Base-by-base conservation (phyloP, 2,113 vertebrate species). In the Vimba vimba region DNA sequence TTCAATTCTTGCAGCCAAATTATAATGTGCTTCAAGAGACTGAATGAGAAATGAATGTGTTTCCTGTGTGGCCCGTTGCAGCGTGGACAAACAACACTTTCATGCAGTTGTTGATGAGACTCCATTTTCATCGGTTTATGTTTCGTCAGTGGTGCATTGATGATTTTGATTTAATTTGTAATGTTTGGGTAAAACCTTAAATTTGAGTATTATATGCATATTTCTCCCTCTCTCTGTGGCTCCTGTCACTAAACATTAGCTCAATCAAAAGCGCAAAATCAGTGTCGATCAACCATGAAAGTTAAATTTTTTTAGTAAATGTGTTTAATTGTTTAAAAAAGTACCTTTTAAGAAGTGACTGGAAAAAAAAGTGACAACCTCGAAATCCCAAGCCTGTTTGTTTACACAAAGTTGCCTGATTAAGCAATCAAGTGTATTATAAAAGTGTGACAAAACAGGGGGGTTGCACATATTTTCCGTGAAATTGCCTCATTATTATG, bases 401-500 rank as follows among this genome's bases (percentile, higher is more conserved):
- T 86, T 81, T 43, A 76, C 77, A 81, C 47, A 62, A 55, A 84
- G 36, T 74, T 50, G 30, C 25, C 52, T 59, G 86, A 87, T 85
- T 77, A 45, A 33, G 59, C 81, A 82, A 86, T 90, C 82, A 88
- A 83, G 74, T 85, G 66, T 82, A 81, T 83, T 78, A 84, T 86
- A 83, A 71, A 88, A 84, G 81, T 78, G 77, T 71, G 77, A 84
- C 82, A 85, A 89, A 91, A 85, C 85, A 79, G 75, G 83, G 62
- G 88, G 86, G 87, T 90, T 89, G 87, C 66, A 71, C 71, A 89
- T 87, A 89, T 89, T 87, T 85, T 55, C 74, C 50, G 76, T 80
- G 78, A 87, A 89, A 89, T 89, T 89, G 87, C 87, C 86, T 90
- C 88, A 89, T 90, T 91, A 89, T 64, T 86, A 89, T 90, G 82